These are phyloP conservation scores for Bombus polaris DNA, from an alignment of 1,140 invertebrate genomes.

Conservation along the genomic window DNA sequence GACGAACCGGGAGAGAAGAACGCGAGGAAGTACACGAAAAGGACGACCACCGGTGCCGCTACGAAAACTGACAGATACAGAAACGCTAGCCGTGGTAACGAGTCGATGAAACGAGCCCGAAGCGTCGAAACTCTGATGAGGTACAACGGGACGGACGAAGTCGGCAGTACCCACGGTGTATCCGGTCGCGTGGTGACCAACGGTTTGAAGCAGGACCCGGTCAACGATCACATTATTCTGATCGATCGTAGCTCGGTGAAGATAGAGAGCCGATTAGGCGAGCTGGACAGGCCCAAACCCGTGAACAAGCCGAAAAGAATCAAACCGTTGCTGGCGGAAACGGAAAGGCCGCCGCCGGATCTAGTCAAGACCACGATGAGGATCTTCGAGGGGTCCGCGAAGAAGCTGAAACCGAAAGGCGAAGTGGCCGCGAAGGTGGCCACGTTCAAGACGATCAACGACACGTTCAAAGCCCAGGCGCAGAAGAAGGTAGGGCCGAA, in stretches of 20 bases:
- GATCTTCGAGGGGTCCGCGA: slow-evolving; percentile 90
- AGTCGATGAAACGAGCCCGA: slow-evolving; percentile 90
- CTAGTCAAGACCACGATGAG: slow-evolving; percentile 92
- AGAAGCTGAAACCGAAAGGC: slow-evolving; percentile 83
- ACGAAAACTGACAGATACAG: slow-evolving; percentile 79
- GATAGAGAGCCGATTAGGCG: slow-evolving; percentile 85
- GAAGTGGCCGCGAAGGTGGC: slow-evolving; percentile 87
- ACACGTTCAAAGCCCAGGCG: slow-evolving; percentile 84
- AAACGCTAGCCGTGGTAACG: slow-evolving; percentile 80
- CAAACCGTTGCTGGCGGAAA: slow-evolving; percentile 88
- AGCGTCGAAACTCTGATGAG: slow-evolving; percentile 91
- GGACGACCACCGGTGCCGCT: slow-evolving; percentile 45
- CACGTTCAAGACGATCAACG: slow-evolving; percentile 86
- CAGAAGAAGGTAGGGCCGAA: slow-evolving; percentile 79
- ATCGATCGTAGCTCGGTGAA: slow-evolving; percentile 91
- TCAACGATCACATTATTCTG: slow-evolving; percentile 86
- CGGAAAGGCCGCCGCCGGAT: slow-evolving; percentile 92
- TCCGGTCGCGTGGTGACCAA: slow-evolving; percentile 21
- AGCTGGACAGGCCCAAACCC: slow-evolving; percentile 72
- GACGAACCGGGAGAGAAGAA: slow-evolving; percentile 73
- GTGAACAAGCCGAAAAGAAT: slow-evolving; percentile 86
- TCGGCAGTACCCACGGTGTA: slow-evolving; percentile 15
- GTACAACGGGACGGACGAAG: slow-evolving; percentile 80
- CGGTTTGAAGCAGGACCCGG: slow-evolving; percentile 73
- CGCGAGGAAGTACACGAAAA: slow-evolving; percentile 71